Base-by-base conservation (phyloP, 2,888 invertebrate species). In the Mamestra brassicae region DNA sequence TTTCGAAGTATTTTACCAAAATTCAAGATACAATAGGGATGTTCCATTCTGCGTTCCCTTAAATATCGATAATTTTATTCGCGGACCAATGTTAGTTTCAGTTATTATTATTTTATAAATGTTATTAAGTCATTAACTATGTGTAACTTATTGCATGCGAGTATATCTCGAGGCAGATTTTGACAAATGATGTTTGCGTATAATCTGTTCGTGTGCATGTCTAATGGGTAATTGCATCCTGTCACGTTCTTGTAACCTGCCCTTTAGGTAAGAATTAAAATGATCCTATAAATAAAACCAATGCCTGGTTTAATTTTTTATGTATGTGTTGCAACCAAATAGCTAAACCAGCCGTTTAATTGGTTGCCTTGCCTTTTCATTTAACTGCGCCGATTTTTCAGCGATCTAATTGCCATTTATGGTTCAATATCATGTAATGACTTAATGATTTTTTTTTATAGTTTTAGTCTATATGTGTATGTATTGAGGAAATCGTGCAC, bases 181-280 rank as follows among this genome's bases (percentile, higher is more conserved):
- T 71, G 45, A 79, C 36, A 63, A 71, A 79, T n/a, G 52, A 64
- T 54, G 15, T 62, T 47, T 47, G 13, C 13, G 8, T 47, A 13
- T 62, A 4, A 17, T 5, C 0, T 45, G 13, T 62, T 36, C 62
- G 36, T 62, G 61, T 13, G 6, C 52, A 2, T 26, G 57, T 78
- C 42, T 57, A 52, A 71, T 78, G n/a, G 76, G 5, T 76, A 45
- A 78, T 78, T 45, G 15, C 15, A 38, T 57, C 42, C 62, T 79
- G 61, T 55, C 79, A 62, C 42, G 36, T 17, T 71, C n/a, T 62
- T 4, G 10, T 55, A 3, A 42, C 47, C 8, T 42, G 77, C 8
- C n/a, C 13, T 34, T 0, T 6, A n/a, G 5, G 10, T 7, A n/a
- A 7, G n/a, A 36, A 47, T 70, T 47, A 36, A 2, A 26, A 55